These are phyloP conservation scores for Parazoanthus swiftii DNA, from an alignment of 92 coral and sea anemone genomes.

Conservation along the genomic window DNA sequence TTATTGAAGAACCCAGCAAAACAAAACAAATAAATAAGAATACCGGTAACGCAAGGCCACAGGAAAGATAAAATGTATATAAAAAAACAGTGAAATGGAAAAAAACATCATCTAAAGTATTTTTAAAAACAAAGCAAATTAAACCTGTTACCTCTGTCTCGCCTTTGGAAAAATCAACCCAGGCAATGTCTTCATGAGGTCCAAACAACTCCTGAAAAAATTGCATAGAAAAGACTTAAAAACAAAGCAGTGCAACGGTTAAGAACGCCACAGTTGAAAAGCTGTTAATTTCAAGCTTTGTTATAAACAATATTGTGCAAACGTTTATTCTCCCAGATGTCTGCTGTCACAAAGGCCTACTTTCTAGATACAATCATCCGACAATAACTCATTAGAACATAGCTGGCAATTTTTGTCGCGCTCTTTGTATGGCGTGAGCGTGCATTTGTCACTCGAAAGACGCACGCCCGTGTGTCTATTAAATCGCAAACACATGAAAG, in stretches of 20 bases:
- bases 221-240: neutral
- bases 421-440: too few relatives aligned
- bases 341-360: too few relatives aligned
- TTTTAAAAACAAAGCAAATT: neutral
- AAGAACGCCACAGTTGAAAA: neutral
- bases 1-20: neutral
- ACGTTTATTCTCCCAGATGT: too few relatives aligned
- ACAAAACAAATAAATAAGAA: neutral
- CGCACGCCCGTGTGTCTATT: too few relatives aligned
- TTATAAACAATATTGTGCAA: too few relatives aligned
- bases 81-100: neutral
- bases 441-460: too few relatives aligned
- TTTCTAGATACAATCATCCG: too few relatives aligned
- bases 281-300: too few relatives aligned
- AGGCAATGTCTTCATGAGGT: slow-evolving; percentile 74
- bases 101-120: neutral
- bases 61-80: neutral
- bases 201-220: slow-evolving; percentile 69
- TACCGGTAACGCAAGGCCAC: neutral
- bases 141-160: slow-evolving; percentile 67
- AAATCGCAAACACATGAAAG: too few relatives aligned
- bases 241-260: neutral
- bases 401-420: too few relatives aligned
- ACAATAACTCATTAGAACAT: too few relatives aligned
- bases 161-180: slow-evolving; percentile 81